Evolutionary conservation across 2,113 vertebrate species (phyloP), one percentile per base, ranked within the genome.

Genomic region (Todiramphus chloris): DNA sequence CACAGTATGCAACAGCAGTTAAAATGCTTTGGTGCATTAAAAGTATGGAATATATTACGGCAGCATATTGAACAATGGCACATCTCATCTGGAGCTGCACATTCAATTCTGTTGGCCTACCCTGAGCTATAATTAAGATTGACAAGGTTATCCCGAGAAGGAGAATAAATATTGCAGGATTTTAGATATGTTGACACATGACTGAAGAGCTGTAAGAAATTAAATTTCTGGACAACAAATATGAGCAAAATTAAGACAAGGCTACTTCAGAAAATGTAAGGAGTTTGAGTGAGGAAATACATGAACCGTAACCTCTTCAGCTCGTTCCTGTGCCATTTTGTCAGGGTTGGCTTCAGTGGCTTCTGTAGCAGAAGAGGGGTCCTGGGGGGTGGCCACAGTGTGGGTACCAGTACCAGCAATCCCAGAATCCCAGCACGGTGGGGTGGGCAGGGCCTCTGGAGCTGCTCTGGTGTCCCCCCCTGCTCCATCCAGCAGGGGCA

Each of bases 61-160:
- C 69, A 76, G 75, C 62, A 41, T 25, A 72, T 60, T 63, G 94
- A 94, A 83, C 85, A 92, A 70, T 80, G 67, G 86, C 39, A 19
- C 58, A 53, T 9, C 85, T 86, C 89, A 70, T 78, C 92, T 93
- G 66, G 30, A 94, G 48, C 41, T 8, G 33, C 8, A 10, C 41
- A 16, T n/a, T 35, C 53, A 63, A 62, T 44, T 81, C 72, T 48
- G 51, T 50, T 60, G 58, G 84, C 92, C 83, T 87, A 21, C 83
- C 75, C 94, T 79, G 46, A 50, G 50, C 83, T 66, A 37, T 91
- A 90, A 97, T 87, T 76, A 85, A 94, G 89, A 94, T 91, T 76
- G 95, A 90, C 91, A 95, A 89, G 77, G 43, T 95, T 91, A 95
- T 94, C 77, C 72, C 15, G 78, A 89, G 76, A 64, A 77, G 95